Evolutionary conservation across 2,113 vertebrate genomes (phyloP), one percentile per base, ranked within the genome.

Genomic region (Coptodon bakossiorum): DNA sequence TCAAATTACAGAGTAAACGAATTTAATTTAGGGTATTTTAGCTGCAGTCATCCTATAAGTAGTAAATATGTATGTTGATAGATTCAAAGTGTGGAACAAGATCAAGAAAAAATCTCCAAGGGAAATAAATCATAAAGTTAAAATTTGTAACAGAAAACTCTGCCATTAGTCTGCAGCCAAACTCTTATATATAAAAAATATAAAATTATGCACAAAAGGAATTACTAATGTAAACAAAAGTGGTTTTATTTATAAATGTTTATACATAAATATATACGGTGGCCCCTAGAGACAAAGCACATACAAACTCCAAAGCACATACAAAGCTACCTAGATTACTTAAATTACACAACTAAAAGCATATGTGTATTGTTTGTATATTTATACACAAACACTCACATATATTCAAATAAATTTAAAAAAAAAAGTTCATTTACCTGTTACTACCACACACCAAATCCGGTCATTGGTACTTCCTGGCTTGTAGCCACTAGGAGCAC

Each of bases 1-100:
- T 63, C 31, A 63, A 63, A 36, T 63, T 36, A 4, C 59, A 63
- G 0, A 0, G 31, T 63, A 63, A 36, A 36, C 6, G 0, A 1
- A 7, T 63, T 19, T 19, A n/a, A 63, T 11, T 63, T 3, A 0
- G 6, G 2, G 1, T 12, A 36, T 63, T 63, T n/a, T n/a, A 19
- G 59, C 4, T 7, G 59, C 31, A n/a, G 9, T 63, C 9, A n/a
- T 61, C 29, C 3, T 61, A 11, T 63, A 31, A 31, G 57, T 27
- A 61, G 2, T 61, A 36, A n/a, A n/a, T 63, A 63, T 36, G 17
- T 36, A 0, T 63, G 59, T 5, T n/a, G 9, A 63, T 63, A n/a
- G 0, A 63, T 63, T 63, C 0, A 59, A 59, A 59, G 0, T 36
- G 9, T 11, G 31, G 17, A 36, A 63, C 9, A 63, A 63, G 0